These are phyloP conservation scores for Perodicticus potto DNA, from an alignment of 2,797 vertebrate species.

Conservation along the genomic window DNA sequence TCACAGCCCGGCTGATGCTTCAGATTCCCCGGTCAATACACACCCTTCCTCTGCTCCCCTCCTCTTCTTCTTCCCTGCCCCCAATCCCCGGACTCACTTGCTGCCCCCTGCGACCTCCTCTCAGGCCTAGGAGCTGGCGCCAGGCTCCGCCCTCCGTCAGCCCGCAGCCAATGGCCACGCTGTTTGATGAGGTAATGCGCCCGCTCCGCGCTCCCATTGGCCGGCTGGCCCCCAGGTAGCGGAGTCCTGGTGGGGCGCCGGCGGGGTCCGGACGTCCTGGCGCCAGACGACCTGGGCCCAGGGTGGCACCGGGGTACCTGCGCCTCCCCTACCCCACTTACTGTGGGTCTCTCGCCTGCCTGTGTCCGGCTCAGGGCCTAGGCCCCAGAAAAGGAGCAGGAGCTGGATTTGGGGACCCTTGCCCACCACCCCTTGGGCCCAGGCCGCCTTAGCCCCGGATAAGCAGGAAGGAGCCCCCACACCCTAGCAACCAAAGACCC, in stretches of 20 bases:
- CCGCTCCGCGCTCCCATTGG: slow-evolving; percentile 57
- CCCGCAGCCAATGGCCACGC: slow-evolving; percentile 60
- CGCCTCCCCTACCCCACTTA: background rate
- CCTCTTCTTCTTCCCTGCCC: background rate
- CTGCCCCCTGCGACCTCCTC: background rate
- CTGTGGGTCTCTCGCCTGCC: too few relatives aligned
- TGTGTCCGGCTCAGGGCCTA: background rate
- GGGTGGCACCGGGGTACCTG: background rate
- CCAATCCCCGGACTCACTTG: background rate
- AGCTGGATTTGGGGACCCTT: background rate
- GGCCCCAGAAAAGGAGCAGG: background rate
- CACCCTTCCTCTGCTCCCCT: background rate
- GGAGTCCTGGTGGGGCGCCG: fast-evolving
- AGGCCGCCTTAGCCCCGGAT: background rate
- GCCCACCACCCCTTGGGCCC: too few relatives aligned
- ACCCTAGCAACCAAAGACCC: background rate
- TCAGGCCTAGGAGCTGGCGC: fast-evolving
- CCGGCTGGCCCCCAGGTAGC: background rate
- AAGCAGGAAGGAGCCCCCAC: background rate
- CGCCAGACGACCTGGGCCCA: too few relatives aligned
- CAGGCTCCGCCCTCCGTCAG: background rate
- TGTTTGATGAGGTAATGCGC: slow-evolving; percentile 74
- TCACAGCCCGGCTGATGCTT: background rate
- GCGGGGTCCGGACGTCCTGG: background rate
- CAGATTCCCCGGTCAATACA: fast-evolving